Percentiles rank a stretch among this genome's conserved stretches.
These are phyloP conservation scores for Eurypyga helias DNA, from an alignment of 2,113 vertebrate species.

Conservation along the genomic window DNA sequence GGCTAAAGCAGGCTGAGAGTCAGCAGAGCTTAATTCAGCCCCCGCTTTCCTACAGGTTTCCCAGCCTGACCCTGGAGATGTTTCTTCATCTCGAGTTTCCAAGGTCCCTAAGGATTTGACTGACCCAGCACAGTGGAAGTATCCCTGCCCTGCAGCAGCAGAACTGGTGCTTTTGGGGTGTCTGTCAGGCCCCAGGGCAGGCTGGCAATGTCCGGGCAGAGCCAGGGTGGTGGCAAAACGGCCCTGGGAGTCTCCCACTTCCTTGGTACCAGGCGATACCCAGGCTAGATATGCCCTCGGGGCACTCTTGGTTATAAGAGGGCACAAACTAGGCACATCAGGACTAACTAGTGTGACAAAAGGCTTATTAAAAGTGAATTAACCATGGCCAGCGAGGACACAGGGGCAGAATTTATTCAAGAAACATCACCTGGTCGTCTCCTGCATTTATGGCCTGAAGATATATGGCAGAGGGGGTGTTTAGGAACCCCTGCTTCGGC, in stretches of 20 bases:
- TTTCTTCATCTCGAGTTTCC: not conserved
- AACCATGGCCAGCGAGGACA: not conserved
- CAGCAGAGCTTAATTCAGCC: not conserved
- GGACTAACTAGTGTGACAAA: not conserved
- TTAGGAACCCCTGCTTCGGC: not conserved
- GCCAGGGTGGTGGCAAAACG: not conserved
- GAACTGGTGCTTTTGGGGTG: not conserved
- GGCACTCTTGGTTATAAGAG: accelerated
- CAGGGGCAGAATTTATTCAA: not conserved
- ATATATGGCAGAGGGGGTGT: accelerated
- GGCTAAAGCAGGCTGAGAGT: not conserved
- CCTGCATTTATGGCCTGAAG: not conserved
- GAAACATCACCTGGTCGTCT: not conserved
- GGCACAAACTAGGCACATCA: not conserved
- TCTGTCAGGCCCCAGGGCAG: not conserved
- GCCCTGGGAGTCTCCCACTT: accelerated
- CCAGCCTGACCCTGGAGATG: not conserved
- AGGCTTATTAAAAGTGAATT: not conserved
- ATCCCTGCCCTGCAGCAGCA: not conserved
- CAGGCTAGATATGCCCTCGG: accelerated
- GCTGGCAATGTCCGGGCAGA: accelerated
- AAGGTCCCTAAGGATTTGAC: not conserved
- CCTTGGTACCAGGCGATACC: not conserved
- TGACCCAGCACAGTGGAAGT: too few species aligned
- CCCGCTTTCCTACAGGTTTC: not conserved